Conservation (phyloP, 2,797 vertebrate genomes). For the Protosalanx chinensis region DNA sequence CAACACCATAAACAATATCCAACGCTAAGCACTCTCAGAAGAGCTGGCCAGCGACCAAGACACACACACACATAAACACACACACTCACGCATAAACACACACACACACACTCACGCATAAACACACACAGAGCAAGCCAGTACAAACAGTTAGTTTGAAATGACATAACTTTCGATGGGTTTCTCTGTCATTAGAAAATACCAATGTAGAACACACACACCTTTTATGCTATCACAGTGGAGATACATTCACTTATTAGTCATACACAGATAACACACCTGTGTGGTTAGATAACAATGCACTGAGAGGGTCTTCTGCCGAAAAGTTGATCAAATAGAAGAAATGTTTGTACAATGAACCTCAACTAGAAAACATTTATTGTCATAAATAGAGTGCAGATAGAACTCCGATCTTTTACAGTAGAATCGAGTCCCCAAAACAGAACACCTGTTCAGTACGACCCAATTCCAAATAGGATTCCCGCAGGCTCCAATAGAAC, state of each 20-base stretch:
- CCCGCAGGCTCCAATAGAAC: not conserved
- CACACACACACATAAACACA: constrained; percentile 5
- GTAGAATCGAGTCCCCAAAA: not conserved
- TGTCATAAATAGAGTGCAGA: not conserved
- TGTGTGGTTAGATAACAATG: not conserved
- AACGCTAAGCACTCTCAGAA: constrained; percentile 16
- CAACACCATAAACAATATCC: constrained; percentile 43
- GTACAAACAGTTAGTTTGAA: not conserved
- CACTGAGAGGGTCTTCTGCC: too few relatives aligned
- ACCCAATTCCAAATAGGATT: not conserved
- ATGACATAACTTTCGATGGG: not conserved
- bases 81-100: not conserved
- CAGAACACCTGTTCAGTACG: not conserved
- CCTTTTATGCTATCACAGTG: not conserved
- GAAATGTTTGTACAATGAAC: not conserved
- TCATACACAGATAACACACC: not conserved
- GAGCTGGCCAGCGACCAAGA: constrained; percentile 1
- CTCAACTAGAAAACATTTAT: not conserved
- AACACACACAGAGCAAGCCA: not conserved
- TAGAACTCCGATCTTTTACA: not conserved
- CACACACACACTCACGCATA: not conserved
- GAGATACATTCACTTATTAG: too few relatives aligned
- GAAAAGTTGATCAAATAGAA: not conserved
- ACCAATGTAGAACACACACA: not conserved
- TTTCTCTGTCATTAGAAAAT: not conserved